Conservation (phyloP, 1,140 invertebrate genomes). For the Lepidotrigona ventralis region DNA sequence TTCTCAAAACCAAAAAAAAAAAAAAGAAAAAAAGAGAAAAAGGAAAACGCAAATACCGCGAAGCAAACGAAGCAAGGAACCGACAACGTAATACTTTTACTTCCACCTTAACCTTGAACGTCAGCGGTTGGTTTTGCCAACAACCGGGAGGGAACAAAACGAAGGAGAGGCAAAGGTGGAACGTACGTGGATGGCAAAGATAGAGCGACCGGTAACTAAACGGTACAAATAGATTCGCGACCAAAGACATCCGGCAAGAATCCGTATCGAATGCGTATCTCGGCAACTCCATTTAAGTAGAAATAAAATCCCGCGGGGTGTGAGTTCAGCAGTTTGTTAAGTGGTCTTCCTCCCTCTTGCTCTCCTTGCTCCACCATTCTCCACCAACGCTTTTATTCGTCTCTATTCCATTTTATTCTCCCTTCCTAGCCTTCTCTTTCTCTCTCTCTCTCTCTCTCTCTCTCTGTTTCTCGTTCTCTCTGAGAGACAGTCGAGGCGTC, state of each 20-base stretch:
- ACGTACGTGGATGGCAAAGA: neutral
- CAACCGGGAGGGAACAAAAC: neutral
- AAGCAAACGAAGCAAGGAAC: neutral
- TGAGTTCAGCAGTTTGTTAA: conserved; percentile 79
- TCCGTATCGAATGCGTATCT: conserved; percentile 73
- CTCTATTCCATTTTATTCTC: conserved; percentile 46
- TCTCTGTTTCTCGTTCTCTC: neutral
- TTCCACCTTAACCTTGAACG: neutral
- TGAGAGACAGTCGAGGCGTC: conserved; percentile 9
- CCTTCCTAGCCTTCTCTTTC: too few species aligned
- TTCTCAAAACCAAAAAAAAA: too few species aligned
- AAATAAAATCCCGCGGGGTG: conserved; percentile 76
- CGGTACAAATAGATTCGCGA: conserved; percentile 58
- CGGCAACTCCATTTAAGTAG: conserved; percentile 75
- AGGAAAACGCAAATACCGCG: too few species aligned
- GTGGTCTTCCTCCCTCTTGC: conserved; percentile 61
- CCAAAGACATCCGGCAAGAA: conserved; percentile 55
- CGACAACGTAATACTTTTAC: neutral
- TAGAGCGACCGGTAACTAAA: conserved; percentile 50
- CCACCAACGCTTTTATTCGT: conserved; percentile 46
- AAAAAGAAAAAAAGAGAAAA: too few species aligned
- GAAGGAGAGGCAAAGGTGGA: neutral
- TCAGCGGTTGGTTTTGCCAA: neutral
- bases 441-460: neutral
- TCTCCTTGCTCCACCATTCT: conserved; percentile 33